A percentile compares a stretch with the other conserved stretches of the same genome.
phyloP scores from a whole-genome alignment of 2,888 invertebrate genomes.

The Stenurella melanura region DNA sequence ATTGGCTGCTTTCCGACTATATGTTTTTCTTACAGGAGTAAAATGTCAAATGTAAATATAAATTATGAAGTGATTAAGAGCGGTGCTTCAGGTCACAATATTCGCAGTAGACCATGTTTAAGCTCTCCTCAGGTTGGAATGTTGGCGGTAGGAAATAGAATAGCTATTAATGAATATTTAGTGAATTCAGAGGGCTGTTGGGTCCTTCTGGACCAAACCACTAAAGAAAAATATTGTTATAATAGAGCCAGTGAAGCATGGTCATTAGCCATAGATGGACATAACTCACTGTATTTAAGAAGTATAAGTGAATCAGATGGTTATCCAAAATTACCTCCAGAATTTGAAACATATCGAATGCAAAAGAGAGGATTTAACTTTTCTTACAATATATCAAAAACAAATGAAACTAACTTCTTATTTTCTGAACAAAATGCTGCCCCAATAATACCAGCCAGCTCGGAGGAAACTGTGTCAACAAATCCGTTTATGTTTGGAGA shows the following conservation, averaged over 20 bases:
- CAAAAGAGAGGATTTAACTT: constrained; percentile 78
- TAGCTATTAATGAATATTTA: constrained; percentile 80
- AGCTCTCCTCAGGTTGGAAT: constrained; percentile 82
- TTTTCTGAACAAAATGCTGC: constrained; percentile 51
- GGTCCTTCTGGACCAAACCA: constrained; percentile 79
- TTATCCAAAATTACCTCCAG: constrained; percentile 58
- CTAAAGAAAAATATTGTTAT: constrained; percentile 80
- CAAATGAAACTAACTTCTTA: constrained; percentile 55
- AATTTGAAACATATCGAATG: constrained; percentile 56
- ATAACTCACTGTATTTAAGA: constrained; percentile 80
- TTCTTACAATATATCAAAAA: constrained; percentile 64
- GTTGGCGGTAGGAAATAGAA: constrained; percentile 80
- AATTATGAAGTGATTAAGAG: constrained; percentile 83
- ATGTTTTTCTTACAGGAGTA: constrained; percentile 46
- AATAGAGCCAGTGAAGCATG: constrained; percentile 82
- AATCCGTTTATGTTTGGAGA: constrained; percentile 74
- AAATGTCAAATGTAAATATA: constrained; percentile 60
- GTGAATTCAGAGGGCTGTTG: constrained; percentile 80
- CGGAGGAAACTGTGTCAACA: constrained; percentile 58
- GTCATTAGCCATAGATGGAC: constrained; percentile 81
- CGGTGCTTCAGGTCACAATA: constrained; percentile 85
- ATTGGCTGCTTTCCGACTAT: too few species aligned
- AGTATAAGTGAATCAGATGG: constrained; percentile 70
- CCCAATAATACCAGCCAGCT: constrained; percentile 50
- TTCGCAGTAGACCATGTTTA: constrained; percentile 80